Base-by-base conservation (phyloP, 2,113 vertebrate genomes). In the Oryzias javanicus region DNA sequence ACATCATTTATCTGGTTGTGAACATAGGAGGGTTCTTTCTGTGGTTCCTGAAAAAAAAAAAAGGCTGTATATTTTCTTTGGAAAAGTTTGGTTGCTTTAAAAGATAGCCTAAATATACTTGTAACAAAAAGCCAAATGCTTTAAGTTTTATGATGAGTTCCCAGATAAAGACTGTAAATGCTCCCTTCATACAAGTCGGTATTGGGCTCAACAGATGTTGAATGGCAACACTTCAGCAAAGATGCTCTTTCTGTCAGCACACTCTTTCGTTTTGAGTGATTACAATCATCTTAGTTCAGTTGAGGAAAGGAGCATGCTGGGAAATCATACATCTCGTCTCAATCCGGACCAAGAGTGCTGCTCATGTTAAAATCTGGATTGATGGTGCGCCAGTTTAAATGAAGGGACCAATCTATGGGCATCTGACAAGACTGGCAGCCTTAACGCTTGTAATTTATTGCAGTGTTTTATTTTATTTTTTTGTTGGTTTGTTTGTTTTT, bases 391-490 rank as follows among this genome's bases (percentile, higher is more conserved):
- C 81, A 61, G 87, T 86, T 86, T 75, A 53, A 78, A 92, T 91
- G 91, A 91, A 68, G 86, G 77, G 54, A 51, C 58, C 66, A 46
- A 55, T 27, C 12, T 67, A 64, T 74, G 42, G 82, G 62, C 29
- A 47, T 78, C 88, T 86, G 88, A 90, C 67, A 76, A 81, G 68
- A 85, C 87, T 78, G 86, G 87, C 85, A 80, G 89, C 91, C 91
- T 92, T 92, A 91, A 91, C 83, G 70, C 79, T 76, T 86, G 70
- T 85, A 88, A 87, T 89, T 90, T 88, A 86, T 90, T 87, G 85
- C 80, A 80, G 76, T 86, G 46, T 80, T 75, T 70, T 65, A 72
- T 80, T 77, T 71, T 78, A 81, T 77, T 79, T 27, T 83, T 81
- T 80, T 14, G 1, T 74, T 55, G 1, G 4, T 78, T 85, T 80